phyloP scores from a whole-genome alignment of 2,888 invertebrate species.

The Ariolimax columbianus region DNA sequence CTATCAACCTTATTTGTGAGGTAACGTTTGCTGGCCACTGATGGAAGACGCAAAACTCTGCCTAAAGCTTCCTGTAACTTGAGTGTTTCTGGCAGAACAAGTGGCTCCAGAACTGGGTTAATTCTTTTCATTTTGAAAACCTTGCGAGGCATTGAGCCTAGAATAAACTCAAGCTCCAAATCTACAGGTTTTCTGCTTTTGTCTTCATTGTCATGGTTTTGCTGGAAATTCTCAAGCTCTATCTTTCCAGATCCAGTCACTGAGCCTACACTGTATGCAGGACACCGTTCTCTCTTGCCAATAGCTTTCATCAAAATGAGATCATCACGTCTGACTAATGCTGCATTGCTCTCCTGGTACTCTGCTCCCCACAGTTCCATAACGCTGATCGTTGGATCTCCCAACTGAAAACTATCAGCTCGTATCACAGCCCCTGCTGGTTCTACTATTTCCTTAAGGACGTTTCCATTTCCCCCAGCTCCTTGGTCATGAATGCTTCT shows the following conservation, averaged over 20 bases:
- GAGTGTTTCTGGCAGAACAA: conserved; percentile 81
- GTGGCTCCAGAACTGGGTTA: conserved; percentile 80
- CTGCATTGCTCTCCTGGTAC: conserved; percentile 96
- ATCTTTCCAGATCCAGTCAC: conserved; percentile 90
- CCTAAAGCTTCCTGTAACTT: conserved; percentile 86
- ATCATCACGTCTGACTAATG: conserved; percentile 86
- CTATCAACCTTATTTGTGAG: conserved; percentile 91
- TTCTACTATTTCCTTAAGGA: conserved; percentile 96
- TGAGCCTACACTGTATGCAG: conserved; percentile 93
- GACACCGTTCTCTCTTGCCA: conserved; percentile 92
- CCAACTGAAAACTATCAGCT: conserved; percentile 87
- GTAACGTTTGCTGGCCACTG: conserved; percentile 96
- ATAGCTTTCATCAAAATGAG: conserved; percentile 84
- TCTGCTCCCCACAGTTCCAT: conserved; percentile 99
- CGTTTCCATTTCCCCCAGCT: conserved; percentile 97
- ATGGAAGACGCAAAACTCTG: conserved; percentile 89
- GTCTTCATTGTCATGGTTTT: conserved; percentile 38
- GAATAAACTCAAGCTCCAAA: conserved; percentile 90
- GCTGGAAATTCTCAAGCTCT: conserved; percentile 66
- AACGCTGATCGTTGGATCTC: conserved; percentile 95
- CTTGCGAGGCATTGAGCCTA: conserved; percentile 92
- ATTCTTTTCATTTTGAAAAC: conserved; percentile 83
- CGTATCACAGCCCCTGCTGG: conserved; percentile 95
- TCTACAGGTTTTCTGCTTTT: conserved; percentile 85
- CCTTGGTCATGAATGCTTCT: conserved; percentile 98